Base-by-base conservation (phyloP, 2,888 invertebrate genomes). In the Sphecodes monilicornis region DNA sequence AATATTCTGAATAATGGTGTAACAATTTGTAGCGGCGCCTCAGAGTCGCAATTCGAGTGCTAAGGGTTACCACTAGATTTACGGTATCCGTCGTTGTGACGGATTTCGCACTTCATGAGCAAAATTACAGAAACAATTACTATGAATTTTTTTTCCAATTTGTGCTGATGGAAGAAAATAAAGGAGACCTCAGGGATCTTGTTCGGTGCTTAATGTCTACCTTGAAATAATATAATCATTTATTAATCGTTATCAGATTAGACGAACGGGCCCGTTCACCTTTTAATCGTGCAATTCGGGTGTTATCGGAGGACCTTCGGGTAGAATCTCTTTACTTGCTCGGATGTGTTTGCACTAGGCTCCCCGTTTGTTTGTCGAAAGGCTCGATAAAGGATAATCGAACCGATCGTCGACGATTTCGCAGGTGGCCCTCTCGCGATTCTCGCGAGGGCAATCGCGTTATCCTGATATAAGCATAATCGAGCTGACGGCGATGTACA, bases 401-500 rank as follows among this genome's bases (percentile, higher is more conserved):
- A 13, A 29, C 13, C 57, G 57, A 60, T 60, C 26, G 57, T 13
- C 29, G 57, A 16, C 57, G 57, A 60, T 29, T 60, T 60, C 57
- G 57, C 57, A 60, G 57, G 57, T 29, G 57, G 26, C n/a, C n/a
- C n/a, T 29, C 26, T 60, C 57, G 57, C 57, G 57, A 29, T 79
- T 80, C 72, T 60, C 82, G 74, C 54, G 77, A 57, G 73, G 68
- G 68, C 86, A 76, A 80, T 86, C 84, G 80, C 73, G 77, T 82
- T 86, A 82, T 80, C 82, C 76, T 41, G 26, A 41, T 43, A 79
- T 76, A 80, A 84, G 78, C 83, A 73, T 81, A 86, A 86, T 88
- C 79, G 86, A 84, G 75, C 43, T 72, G 75, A 78, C 82, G 78
- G 39, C 60, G 79, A 64, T 54, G 84, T 84, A 75, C 74, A 74